Base-by-base conservation (phyloP, 37 sponge, comb jelly and placozoan genomes). In the Tethya wilhelma region DNA sequence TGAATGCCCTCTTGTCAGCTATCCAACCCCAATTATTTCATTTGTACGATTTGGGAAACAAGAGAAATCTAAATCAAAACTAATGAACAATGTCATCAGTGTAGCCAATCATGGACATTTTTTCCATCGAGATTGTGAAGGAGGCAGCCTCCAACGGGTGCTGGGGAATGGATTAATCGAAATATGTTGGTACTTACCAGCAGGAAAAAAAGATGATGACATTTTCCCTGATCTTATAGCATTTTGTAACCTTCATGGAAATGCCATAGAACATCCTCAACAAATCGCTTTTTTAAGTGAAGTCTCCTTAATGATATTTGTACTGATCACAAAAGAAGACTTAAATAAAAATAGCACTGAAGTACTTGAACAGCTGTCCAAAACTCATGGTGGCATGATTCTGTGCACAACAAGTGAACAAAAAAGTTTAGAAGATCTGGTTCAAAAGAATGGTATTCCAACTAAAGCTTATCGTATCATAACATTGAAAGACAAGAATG, bases 181-280 rank as follows among this genome's bases (percentile, higher is more conserved):
- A 9, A 22, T 83, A 36, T 56, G 64, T 44, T 83, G 84, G 68
- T 74, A 66, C 36, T 34, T 83, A 19, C 84, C 84, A 17, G 20
- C 75, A n/a, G 60, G 62, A 17, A 56, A 45, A 2, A 7, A 17
- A 25, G 44, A 58, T 32, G 22, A 23, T 6, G 60, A 25, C 19
- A 26, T 34, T 22, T 72, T 81, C 32, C 3, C 75, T 9, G 74
- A 83, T 83, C 31, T 68, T 53, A 46, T 83, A 22, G 28, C 64
- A 2, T 83, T 83, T 74, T 23, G 39, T 26, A 83, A 83, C 41
- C 42, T 83, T 5, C 73, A 59, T 73, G 84, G 84, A 22, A 65
- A 83, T 49, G 75, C 75, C 5, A 44, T 33, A 4, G 32, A 60
- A 17, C 64, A 72, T 28, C 4, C 36, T 3, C 62, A n/a, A 42